These are phyloP conservation scores for Alosa sapidissima DNA, from an alignment of 2,797 vertebrate species.

Conservation along the genomic window DNA sequence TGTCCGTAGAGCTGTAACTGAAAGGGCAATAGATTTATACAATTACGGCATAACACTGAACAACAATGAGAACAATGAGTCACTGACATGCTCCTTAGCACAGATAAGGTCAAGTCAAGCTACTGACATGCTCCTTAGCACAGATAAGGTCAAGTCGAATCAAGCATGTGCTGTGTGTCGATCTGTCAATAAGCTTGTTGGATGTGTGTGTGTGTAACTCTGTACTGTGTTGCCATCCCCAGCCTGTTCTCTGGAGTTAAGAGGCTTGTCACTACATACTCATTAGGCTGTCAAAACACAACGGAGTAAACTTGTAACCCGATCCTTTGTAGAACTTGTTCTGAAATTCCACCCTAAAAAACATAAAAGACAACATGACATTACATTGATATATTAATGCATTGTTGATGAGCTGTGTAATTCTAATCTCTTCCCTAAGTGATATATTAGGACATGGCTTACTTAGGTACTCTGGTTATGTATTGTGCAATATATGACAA, in stretches of 20 bases:
- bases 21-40: background rate
- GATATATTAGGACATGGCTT: background rate
- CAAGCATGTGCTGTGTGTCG: background rate
- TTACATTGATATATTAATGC: background rate
- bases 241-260: background rate
- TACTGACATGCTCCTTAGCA: too few relatives aligned
- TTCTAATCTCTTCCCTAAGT: background rate
- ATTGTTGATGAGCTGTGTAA: background rate
- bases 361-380: constrained; percentile 7
- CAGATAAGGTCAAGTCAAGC: too few relatives aligned
- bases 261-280: background rate
- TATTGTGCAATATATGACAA: too few relatives aligned
- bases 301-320: constrained; percentile 55
- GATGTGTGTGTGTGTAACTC: constrained; percentile 13
- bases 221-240: background rate
- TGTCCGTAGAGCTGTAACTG: background rate
- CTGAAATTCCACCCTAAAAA: constrained; percentile 60
- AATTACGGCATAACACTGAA: background rate
- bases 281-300: background rate
- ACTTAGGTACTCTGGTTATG: background rate
- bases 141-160: background rate
- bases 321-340: constrained; percentile 62
- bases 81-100: background rate
- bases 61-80: background rate
- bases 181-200: background rate